Evolutionary conservation across 2,797 vertebrate genomes (phyloP).

Genomic region (Yasuhikotakia modesta): DNA sequence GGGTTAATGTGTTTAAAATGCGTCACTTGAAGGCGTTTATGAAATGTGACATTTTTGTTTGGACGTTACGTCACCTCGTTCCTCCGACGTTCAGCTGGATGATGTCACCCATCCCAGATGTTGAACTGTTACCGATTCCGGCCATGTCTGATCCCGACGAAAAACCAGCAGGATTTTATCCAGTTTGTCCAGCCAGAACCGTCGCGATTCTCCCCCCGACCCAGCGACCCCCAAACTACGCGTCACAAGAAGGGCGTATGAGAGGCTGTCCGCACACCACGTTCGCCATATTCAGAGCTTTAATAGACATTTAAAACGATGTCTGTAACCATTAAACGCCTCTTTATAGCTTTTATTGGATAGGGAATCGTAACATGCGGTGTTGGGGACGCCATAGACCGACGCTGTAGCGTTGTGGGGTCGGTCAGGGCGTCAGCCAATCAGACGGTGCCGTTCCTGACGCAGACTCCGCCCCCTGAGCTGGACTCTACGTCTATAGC

Average conservation of each 20-base stretch:
- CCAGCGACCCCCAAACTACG: conserved; percentile 28
- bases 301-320: conserved; percentile 1
- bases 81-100: conserved; percentile 96
- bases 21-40: too few relatives aligned
- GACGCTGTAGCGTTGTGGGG: conserved; percentile 50
- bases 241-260: neutral
- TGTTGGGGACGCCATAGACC: conserved; percentile 38
- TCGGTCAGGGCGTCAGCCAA: conserved; percentile 64
- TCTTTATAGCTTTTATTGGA: neutral
- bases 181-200: conserved; percentile 11
- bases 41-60: too few relatives aligned
- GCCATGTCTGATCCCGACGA: conserved; percentile 76
- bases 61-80: conserved; percentile 78
- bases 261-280: neutral
- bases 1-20: too few relatives aligned
- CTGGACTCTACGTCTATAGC: neutral
- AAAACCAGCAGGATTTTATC: conserved; percentile 2
- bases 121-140: conserved; percentile 77
- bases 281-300: conserved; percentile 32
- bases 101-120: conserved; percentile 88
- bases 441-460: conserved; percentile 48
- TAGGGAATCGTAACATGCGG: neutral
- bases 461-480: conserved; percentile 36
- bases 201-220: conserved; percentile 10
- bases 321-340: neutral